Evolutionary conservation across 2,888 invertebrate genomes (phyloP), one percentile per base, ranked within the genome.

Genomic region (Mythimna lalbum): DNA sequence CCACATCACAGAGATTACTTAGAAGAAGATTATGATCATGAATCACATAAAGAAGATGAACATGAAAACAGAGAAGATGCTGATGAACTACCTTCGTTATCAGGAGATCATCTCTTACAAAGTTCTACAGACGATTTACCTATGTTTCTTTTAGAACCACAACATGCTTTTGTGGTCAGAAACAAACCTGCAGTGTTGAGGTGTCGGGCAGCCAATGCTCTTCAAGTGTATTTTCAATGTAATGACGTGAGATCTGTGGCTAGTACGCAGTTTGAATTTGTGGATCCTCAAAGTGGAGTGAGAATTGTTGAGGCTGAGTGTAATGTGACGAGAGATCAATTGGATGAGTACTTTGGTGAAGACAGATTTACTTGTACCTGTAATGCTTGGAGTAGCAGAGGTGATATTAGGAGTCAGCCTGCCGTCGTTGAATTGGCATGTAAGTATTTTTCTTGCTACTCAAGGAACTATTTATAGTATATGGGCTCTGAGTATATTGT

Each of bases 341-440:
- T 99, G 84, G 99, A 99, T 89, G 99, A 99, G 91, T 99, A 98
- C 94, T 98, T 98, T 89, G 98, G 98, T 75, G 97, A 98, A 89
- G 98, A 98, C 69, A 97, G 98, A 85, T 99, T 98, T 93, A 98
- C 98, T 87, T 99, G 99, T 94, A 98, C 99, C 87, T 99, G 99
- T 92, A 97, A 98, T 89, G 99, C 99, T 49, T 99, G 98, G 98
- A 98, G 98, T 77, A 98, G 98, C 80, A 97, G 98, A 72, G 98
- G 98, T 19, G 97, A 98, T 86, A 98, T 98, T 86, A 97, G 97
- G 91, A 99, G 99, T 94, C 98, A 98, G 90, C 97, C 98, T 27
- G 99, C 99, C 57, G 97, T 97, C 69, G 97, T 99, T 66, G 98
- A 98, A 94, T 97, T 99, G 88, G 99, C 99, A 91, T 99, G 99